Base-by-base conservation (phyloP, 2,797 vertebrate genomes). In the Chelmon rostratus region DNA sequence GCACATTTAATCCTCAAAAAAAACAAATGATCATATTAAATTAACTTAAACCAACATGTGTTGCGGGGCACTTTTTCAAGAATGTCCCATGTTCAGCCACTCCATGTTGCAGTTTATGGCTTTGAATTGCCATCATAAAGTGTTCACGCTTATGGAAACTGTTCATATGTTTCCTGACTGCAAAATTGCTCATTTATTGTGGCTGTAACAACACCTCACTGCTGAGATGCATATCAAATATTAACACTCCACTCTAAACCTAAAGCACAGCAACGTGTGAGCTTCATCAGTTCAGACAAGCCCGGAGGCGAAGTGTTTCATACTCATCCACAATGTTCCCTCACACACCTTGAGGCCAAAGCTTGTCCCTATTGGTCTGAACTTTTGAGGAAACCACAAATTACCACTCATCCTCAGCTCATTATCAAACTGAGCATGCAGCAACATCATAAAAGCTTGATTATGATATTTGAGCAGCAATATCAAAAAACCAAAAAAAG, bases 191-290 rank as follows among this genome's bases (percentile, higher is more conserved):
- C 25, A 68, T 58, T 10, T 62, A 40, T 42, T 23, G 53, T 69
- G 59, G 76, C 44, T 63, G 1, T 1, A 52, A 44, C 33, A 65
- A 4, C 59, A 62, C 49, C 4, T 33, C 21, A 25, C 58, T n/a
- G 1, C 21, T 50, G 62, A 62, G 57, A 76, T 56, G 49, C 19
- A 21, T 63, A 68, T 86, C 3, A 85, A 86, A 85, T 75, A 68
- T 76, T 72, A 70, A 79, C 50, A 58, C 25, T 64, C 8, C 15
- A 47, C 57, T 76, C 23, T 8, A 23, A 67, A 66, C 23, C 9
- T 44, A 57, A 83, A 71, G 11, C 61, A 53, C 15, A n/a, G 54
- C 15, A 40, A 67, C 61, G 44, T n/a, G 21, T 21, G 3, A 49
- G 40, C 44, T 28, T 86, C 33, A 74, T 65, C 54, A 40, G 42